A percentile compares a stretch with the other conserved stretches of the same genome.
Conservation (phyloP, 2,797 vertebrate genomes). For the Peromyscus melanophrys region DNA sequence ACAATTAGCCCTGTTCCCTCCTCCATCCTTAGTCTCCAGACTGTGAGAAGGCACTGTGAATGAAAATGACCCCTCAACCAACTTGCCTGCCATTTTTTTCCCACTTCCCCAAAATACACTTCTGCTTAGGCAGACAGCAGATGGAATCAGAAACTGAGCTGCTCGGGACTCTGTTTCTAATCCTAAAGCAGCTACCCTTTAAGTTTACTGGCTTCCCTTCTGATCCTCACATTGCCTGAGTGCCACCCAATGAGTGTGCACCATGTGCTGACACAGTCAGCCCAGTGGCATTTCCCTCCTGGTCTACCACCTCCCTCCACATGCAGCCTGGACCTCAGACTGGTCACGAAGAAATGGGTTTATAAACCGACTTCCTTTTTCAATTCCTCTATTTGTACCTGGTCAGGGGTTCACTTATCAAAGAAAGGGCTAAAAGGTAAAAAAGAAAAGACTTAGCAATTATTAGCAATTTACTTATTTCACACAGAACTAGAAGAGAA, state of each 20-base stretch:
- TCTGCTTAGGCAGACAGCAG: neutral
- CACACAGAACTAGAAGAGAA: neutral
- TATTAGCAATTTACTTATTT: neutral
- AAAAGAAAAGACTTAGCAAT: neutral
- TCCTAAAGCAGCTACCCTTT: neutral
- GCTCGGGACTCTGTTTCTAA: neutral
- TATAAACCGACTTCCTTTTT: neutral
- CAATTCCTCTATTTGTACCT: neutral
- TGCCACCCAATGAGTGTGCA: neutral
- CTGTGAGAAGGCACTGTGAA: neutral
- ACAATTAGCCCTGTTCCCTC: neutral
- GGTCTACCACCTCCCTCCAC: neutral
- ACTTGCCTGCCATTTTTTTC: neutral
- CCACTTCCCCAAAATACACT: neutral
- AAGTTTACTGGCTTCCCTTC: neutral
- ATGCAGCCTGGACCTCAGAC: neutral
- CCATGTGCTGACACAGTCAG: neutral
- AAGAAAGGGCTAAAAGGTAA: slow-evolving; percentile 26
- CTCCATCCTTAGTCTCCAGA: neutral
- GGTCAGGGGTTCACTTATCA: slow-evolving; percentile 6
- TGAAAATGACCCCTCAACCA: neutral
- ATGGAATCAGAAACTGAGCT: neutral
- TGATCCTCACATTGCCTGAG: neutral
- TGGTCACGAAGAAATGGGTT: neutral
- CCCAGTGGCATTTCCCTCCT: neutral